Evolutionary conservation across 2,888 invertebrate species (phyloP).

Genomic region (Drosophila emarginata): DNA sequence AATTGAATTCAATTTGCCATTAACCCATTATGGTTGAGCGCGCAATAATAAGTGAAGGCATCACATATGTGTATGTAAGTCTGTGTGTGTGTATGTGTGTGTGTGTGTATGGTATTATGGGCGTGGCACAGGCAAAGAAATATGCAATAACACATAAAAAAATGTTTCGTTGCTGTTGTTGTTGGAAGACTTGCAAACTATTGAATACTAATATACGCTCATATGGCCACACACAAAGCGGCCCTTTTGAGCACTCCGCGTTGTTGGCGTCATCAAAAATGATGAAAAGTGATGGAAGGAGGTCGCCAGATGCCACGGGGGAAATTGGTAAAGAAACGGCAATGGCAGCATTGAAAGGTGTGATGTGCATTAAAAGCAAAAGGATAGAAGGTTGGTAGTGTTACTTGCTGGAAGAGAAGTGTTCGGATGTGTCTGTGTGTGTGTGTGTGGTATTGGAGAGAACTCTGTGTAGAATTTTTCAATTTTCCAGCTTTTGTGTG

Average conservation of each 20-base stretch:
- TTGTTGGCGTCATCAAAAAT: constrained; percentile 44
- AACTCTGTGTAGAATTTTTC: constrained; percentile 66
- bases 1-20: constrained; percentile 76
- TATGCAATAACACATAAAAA: constrained; percentile 77
- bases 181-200: constrained; percentile 54
- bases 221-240: constrained; percentile 64
- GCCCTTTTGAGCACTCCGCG: constrained; percentile 58
- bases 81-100: constrained; percentile 9
- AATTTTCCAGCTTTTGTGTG: constrained; percentile 76
- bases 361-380: constrained; percentile 52
- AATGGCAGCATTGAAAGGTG: constrained; percentile 54
- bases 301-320: constrained; percentile 32
- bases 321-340: constrained; percentile 48
- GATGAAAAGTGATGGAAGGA: neutral
- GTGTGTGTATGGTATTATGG: constrained; percentile 18
- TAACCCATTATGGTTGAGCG: constrained; percentile 74
- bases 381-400: neutral
- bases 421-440: no score
- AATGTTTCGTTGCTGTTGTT: constrained; percentile 14
- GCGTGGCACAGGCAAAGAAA: constrained; percentile 44
- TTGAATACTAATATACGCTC: constrained; percentile 72
- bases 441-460: no score
- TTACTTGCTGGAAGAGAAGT: neutral
- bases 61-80: neutral
- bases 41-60: constrained; percentile 64